Conservation (phyloP, 2,888 invertebrate species). For the Gymnocheta viridis region DNA sequence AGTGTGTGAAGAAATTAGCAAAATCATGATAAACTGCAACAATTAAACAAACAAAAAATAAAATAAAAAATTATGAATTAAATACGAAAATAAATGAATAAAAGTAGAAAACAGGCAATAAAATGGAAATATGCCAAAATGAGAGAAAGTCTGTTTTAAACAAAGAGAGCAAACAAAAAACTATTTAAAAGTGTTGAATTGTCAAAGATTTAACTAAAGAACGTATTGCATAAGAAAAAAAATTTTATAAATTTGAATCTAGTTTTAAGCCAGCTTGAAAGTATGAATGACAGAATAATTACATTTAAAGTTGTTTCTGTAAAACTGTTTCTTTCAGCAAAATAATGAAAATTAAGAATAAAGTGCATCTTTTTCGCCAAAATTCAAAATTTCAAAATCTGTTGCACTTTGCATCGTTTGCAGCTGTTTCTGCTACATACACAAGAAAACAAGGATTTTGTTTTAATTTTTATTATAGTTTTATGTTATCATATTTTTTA, state of each 20-base stretch:
- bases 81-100: constrained; percentile 1
- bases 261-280: neutral
- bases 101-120: neutral
- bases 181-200: constrained; percentile 39
- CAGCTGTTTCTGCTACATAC: neutral
- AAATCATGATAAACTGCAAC: constrained; percentile 60
- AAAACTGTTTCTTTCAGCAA: no score
- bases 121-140: constrained; percentile 54
- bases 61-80: neutral
- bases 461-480: neutral
- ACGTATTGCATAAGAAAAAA: neutral
- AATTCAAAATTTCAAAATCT: no score
- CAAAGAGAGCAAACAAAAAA: neutral
- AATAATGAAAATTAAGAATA: no score
- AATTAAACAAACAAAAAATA: constrained; percentile 6
- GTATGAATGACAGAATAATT: no score
- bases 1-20: constrained; percentile 54
- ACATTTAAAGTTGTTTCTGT: no score
- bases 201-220: constrained; percentile 19
- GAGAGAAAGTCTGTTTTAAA: constrained; percentile 33
- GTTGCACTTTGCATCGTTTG: neutral
- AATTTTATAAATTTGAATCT: neutral
- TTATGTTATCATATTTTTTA: neutral
- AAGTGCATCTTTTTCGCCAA: no score
- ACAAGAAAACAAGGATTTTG: constrained; percentile 27